These are phyloP conservation scores for Drosophila jambulina DNA, from an alignment of 1,140 invertebrate genomes.

Conservation along the genomic window DNA sequence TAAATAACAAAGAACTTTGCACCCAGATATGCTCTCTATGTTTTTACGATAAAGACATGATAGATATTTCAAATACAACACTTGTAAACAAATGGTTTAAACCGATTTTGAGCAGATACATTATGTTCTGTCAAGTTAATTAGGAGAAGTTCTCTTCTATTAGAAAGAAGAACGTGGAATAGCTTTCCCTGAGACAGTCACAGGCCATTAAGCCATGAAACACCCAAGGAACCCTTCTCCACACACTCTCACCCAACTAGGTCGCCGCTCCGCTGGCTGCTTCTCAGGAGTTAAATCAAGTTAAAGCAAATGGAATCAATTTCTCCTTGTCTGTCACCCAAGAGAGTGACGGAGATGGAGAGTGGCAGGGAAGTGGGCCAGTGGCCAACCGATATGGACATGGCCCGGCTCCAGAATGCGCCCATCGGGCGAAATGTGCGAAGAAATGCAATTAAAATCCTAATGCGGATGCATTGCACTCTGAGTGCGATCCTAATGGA, in stretches of 20 bases:
- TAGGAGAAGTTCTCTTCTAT: not conserved
- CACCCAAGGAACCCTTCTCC: slow-evolving; percentile 26
- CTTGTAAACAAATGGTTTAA: not conserved
- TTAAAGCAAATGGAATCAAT: slow-evolving; percentile 37
- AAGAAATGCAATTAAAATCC: slow-evolving; percentile 56
- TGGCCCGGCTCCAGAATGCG: slow-evolving; percentile 28
- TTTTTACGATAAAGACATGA: not conserved
- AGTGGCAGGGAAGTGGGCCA: slow-evolving; percentile 39
- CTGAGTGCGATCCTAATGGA: slow-evolving; percentile 30
- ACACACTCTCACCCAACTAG: slow-evolving; percentile 22
- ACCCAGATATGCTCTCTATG: slow-evolving; percentile 7
- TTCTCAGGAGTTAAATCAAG: slow-evolving; percentile 15
- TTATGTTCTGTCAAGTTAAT: slow-evolving; percentile 2
- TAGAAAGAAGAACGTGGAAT: not conserved
- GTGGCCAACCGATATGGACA: slow-evolving; percentile 33
- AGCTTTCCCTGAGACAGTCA: slow-evolving; percentile 17
- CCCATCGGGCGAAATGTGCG: slow-evolving; percentile 28
- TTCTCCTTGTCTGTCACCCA: slow-evolving; percentile 42
- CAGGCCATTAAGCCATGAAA: slow-evolving; percentile 4
- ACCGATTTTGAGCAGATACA: not conserved
- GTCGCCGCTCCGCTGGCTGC: slow-evolving; percentile 5
- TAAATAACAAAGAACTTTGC: slow-evolving; percentile 1
- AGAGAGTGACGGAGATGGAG: slow-evolving; percentile 18
- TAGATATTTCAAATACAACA: not conserved
- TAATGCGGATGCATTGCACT: slow-evolving; percentile 37